Evolutionary conservation across 2,113 vertebrate species (phyloP).

Genomic region (Nycticorax nycticorax): DNA sequence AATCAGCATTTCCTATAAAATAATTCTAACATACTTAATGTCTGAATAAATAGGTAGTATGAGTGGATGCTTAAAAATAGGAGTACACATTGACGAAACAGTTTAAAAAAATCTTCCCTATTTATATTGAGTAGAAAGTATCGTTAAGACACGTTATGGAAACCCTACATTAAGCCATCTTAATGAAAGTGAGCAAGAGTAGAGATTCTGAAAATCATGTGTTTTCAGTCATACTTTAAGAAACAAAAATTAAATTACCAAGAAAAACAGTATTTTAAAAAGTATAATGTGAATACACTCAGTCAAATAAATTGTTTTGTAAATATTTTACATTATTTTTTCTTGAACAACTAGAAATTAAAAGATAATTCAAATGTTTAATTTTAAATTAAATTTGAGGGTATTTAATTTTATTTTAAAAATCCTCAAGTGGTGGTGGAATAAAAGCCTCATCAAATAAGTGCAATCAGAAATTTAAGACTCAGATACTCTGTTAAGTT

Average conservation of each 20-base stretch:
- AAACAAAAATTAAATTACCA: neutral
- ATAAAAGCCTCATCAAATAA: neutral
- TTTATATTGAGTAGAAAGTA: neutral
- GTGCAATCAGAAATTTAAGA: neutral
- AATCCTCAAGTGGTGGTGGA: neutral
- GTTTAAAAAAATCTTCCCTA: neutral
- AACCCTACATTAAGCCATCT: neutral
- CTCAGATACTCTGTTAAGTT: neutral
- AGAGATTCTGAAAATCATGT: neutral
- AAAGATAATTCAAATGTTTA: neutral
- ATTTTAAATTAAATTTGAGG: neutral
- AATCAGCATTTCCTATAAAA: neutral
- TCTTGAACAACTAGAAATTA: neutral
- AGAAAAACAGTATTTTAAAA: neutral
- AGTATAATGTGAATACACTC: neutral
- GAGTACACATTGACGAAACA: neutral
- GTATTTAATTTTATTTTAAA: neutral
- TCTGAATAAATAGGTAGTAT: neutral
- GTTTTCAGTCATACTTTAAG: neutral
- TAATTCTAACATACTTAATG: neutral
- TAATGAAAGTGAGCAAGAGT: neutral
- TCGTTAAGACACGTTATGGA: neutral
- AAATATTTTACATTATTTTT: neutral
- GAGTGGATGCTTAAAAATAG: neutral
- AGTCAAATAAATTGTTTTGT: neutral